A percentile compares a stretch with the other conserved stretches of the same genome.
These are phyloP conservation scores for Bombus consobrinus DNA, from an alignment of 1,140 invertebrate species.

Conservation along the genomic window DNA sequence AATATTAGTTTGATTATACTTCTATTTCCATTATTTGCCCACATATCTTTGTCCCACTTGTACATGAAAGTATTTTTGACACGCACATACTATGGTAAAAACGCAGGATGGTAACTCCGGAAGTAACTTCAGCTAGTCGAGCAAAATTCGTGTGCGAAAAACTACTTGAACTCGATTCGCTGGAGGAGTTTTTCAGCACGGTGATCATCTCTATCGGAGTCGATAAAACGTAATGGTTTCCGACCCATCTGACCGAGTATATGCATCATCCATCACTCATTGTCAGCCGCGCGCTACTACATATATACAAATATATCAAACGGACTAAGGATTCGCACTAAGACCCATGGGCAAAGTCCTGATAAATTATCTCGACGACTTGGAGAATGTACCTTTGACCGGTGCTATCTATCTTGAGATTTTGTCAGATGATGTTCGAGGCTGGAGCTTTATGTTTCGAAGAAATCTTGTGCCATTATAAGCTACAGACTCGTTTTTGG, in stretches of 20 bases:
- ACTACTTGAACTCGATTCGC: neutral
- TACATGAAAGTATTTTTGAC: no score
- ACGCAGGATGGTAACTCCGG: no score
- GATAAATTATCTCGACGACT: constrained; percentile 10
- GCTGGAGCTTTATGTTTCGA: neutral
- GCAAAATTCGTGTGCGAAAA: neutral
- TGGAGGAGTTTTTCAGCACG: neutral
- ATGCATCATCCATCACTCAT: constrained; percentile 1
- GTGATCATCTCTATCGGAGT: neutral
- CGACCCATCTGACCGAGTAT: neutral
- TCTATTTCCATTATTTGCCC: no score
- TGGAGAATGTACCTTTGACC: neutral
- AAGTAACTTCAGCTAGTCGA: neutral
- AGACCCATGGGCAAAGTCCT: neutral
- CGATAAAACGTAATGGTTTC: constrained; percentile 20
- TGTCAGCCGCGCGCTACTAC: neutral
- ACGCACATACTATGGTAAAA: no score
- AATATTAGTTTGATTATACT: no score
- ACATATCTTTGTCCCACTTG: no score
- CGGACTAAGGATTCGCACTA: neutral
- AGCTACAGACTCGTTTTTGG: no score
- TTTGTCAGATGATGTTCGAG: neutral
- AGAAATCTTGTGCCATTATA: neutral
- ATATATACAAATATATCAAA: neutral
- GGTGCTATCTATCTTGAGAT: neutral